Evolutionary conservation across 1,140 invertebrate species (phyloP).

Genomic region (Diabrotica virgifera): DNA sequence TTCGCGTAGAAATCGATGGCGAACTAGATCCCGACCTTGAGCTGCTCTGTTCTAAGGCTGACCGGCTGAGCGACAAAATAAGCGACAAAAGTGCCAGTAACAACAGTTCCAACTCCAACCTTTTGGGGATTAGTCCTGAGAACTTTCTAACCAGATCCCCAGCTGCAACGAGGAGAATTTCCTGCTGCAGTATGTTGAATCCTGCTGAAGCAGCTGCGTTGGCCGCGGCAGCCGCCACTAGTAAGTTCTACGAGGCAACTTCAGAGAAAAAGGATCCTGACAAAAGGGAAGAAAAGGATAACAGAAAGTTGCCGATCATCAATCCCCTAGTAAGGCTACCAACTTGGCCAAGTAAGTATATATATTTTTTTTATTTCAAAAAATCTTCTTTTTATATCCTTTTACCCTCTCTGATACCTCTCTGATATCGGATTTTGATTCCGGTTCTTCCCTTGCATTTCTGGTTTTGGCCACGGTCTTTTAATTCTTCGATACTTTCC

Average conservation of each 20-base stretch:
- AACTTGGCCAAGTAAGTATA: constrained; percentile 78
- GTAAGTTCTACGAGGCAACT: constrained; percentile 43
- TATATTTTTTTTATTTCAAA: neutral
- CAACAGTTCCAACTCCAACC: constrained; percentile 55
- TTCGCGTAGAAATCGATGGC: constrained; percentile 38
- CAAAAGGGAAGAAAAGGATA: constrained; percentile 47
- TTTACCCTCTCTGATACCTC: no score
- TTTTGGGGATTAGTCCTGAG: constrained; percentile 59
- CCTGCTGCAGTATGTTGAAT: constrained; percentile 73
- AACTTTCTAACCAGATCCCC: constrained; percentile 64
- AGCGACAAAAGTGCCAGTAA: constrained; percentile 44
- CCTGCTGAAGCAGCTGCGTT: constrained; percentile 57
- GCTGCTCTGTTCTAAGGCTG: constrained; percentile 48
- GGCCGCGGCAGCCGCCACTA: constrained; percentile 56
- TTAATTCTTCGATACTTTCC: no score
- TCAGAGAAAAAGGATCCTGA: constrained; percentile 41
- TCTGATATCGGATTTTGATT: no score
- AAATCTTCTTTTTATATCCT: no score
- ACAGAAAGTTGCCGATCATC: constrained; percentile 78
- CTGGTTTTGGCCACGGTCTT: no score
- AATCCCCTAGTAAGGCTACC: constrained; percentile 83
- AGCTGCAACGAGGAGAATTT: constrained; percentile 72
- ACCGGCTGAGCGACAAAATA: constrained; percentile 40
- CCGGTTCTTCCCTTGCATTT: no score
- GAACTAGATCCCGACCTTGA: constrained; percentile 48